These are phyloP conservation scores for Harpalus rufipes DNA, from an alignment of 2,888 invertebrate species.

Conservation along the genomic window DNA sequence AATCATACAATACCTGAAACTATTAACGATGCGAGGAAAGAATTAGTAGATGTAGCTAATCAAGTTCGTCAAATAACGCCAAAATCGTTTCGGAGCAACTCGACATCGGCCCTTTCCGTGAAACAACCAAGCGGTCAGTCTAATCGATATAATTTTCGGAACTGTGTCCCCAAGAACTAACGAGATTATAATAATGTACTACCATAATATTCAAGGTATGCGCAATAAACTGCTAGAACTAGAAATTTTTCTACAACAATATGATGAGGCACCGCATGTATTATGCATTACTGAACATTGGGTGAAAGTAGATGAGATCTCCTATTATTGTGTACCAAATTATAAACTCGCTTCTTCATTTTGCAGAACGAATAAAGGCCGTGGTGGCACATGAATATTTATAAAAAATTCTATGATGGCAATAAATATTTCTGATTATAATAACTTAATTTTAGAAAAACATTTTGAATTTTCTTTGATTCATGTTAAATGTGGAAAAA, in stretches of 20 bases:
- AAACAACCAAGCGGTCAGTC: neutral
- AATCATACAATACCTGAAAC: neutral
- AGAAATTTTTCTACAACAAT: neutral
- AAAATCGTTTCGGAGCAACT: neutral
- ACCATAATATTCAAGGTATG: neutral
- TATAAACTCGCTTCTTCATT: neutral
- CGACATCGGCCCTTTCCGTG: neutral
- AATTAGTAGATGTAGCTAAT: neutral
- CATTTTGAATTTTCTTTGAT: conserved; percentile 1
- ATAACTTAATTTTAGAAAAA: neutral
- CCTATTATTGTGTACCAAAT: neutral
- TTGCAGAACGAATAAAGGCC: neutral
- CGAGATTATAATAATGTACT: neutral
- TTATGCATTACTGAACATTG: neutral
- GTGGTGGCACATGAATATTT: neutral
- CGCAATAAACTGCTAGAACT: neutral
- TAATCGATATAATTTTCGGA: neutral
- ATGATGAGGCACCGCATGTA: neutral
- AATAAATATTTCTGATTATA: neutral
- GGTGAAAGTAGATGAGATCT: neutral
- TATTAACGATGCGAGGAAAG: neutral
- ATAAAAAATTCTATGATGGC: neutral
- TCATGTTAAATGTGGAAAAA: neutral
- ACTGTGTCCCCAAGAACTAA: neutral
- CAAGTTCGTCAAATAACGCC: neutral